Evolutionary conservation across 2,888 invertebrate species (phyloP).

Genomic region (Pseudococcus jackbeardsleyi): DNA sequence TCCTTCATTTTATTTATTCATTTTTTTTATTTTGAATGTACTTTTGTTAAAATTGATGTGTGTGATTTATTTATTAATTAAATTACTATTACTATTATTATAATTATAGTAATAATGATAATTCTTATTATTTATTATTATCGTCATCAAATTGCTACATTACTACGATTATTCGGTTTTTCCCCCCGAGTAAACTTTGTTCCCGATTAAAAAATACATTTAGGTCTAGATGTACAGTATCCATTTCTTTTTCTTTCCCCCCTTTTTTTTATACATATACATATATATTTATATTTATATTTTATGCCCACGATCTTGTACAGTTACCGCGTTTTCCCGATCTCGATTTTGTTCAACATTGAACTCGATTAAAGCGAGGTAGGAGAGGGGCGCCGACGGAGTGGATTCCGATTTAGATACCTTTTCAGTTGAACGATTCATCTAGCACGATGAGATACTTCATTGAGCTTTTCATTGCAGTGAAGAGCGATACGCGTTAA

Average conservation of each 20-base stretch:
- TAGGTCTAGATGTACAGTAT: constrained; percentile 26
- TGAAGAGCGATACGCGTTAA: no score
- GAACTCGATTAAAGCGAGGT: no score
- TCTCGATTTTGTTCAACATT: no score
- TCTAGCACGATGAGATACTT: no score
- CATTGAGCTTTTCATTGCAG: no score
- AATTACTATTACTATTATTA: constrained; percentile 53
- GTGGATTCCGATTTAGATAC: no score
- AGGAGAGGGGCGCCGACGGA: no score
- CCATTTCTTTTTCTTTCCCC: background rate
- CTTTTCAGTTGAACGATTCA: no score
- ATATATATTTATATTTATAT: no score
- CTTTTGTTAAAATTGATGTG: constrained; percentile 57
- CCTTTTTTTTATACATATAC: background rate
- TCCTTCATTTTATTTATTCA: constrained; percentile 53
- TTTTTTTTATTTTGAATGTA: constrained; percentile 61
- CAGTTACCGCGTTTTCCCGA: no score
- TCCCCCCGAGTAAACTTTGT: background rate
- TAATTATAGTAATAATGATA: constrained; percentile 29
- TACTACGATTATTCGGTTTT: constrained; percentile 43
- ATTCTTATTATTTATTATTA: constrained; percentile 4
- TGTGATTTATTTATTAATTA: constrained; percentile 60
- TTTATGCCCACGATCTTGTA: no score
- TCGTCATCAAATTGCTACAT: constrained; percentile 27
- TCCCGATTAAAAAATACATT: constrained; percentile 5